Evolutionary conservation across 2,113 vertebrate species (phyloP).

Genomic region (Trachemys scripta): DNA sequence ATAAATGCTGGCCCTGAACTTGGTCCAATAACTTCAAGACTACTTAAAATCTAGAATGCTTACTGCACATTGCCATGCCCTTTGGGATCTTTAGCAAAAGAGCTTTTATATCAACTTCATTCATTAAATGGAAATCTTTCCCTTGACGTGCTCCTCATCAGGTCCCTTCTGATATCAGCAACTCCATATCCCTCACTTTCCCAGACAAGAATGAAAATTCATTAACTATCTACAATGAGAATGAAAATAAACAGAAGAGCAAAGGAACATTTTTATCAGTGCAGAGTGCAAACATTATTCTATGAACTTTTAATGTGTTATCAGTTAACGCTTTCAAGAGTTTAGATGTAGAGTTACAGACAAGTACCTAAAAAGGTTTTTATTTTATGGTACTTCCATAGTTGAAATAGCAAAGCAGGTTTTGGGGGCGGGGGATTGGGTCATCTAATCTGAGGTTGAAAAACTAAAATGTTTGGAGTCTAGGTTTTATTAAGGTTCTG

Average conservation of each 20-base stretch:
- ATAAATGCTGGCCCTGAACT: too few species aligned
- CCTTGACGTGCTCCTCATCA: background rate
- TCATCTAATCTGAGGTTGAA: background rate
- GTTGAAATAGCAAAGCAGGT: background rate
- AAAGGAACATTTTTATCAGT: background rate
- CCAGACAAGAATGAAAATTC: background rate
- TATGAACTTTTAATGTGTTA: background rate
- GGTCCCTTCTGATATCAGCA: background rate
- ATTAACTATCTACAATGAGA: background rate
- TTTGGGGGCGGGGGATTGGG: background rate
- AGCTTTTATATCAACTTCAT: too few species aligned
- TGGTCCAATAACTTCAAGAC: too few species aligned
- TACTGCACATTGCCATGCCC: too few species aligned
- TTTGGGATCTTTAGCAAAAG: too few species aligned
- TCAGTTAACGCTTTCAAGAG: background rate
- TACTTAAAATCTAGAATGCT: too few species aligned
- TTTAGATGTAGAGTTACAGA: background rate
- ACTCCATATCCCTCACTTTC: background rate
- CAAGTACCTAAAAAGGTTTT: background rate
- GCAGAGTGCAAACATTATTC: background rate
- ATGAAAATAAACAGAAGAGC: background rate
- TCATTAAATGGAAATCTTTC: too few species aligned
- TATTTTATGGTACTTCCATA: background rate
- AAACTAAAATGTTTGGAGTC: background rate
- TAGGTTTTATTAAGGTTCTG: background rate